These are phyloP conservation scores for Urocolius indicus DNA, from an alignment of 2,113 vertebrate species.

Conservation along the genomic window DNA sequence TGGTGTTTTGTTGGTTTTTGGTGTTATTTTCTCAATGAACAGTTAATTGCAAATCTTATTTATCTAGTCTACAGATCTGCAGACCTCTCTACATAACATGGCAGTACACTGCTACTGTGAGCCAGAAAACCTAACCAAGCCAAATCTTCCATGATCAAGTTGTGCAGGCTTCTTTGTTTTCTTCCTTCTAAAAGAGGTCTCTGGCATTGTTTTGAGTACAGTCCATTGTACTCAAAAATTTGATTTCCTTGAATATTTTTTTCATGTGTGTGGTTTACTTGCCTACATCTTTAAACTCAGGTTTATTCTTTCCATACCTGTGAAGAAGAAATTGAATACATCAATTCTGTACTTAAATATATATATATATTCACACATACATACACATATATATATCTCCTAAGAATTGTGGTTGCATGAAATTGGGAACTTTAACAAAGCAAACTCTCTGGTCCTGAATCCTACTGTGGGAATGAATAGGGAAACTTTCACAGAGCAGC, in stretches of 20 bases:
- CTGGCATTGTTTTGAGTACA: background rate
- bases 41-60: conserved; percentile 58
- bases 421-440: background rate
- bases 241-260: background rate
- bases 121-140: background rate
- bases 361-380: background rate
- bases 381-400: background rate
- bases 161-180: background rate
- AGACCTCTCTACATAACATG: background rate
- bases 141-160: background rate
- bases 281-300: background rate
- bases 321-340: background rate
- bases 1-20: too few species aligned
- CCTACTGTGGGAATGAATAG: background rate
- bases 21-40: background rate
- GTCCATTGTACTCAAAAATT: background rate
- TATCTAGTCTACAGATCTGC: background rate
- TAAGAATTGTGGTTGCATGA: background rate
- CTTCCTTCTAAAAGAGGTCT: background rate
- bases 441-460: background rate
- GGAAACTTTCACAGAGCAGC: background rate
- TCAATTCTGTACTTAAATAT: background rate
- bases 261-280: background rate
- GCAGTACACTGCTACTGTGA: background rate
- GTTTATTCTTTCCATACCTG: background rate